Evolutionary conservation across 2,888 invertebrate species (phyloP).

Genomic region (Drosophila yooni): DNA sequence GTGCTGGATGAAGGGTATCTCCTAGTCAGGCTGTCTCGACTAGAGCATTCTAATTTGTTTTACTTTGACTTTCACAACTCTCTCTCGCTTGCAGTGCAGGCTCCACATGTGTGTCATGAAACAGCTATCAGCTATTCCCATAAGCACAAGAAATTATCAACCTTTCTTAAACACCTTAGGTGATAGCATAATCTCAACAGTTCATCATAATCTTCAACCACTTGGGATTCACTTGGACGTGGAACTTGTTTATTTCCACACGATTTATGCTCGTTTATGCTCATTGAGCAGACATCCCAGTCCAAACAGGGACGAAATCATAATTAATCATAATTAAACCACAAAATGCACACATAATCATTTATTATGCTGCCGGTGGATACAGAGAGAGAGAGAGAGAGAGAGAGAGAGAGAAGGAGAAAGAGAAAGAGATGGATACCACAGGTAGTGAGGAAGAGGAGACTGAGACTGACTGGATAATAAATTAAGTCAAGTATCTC

Average conservation of each 20-base stretch:
- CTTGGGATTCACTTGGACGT: slow-evolving; percentile 16
- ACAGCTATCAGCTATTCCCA: not conserved
- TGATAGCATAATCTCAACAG: slow-evolving; percentile 10
- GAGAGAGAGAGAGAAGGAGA: not conserved
- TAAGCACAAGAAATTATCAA: not conserved
- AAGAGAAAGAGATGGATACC: not conserved
- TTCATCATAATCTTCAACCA: not conserved
- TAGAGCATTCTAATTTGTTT: not conserved
- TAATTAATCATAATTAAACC: slow-evolving; percentile 76
- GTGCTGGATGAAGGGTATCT: not conserved
- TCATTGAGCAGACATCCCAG: slow-evolving; percentile 62
- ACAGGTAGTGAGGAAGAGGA: not conserved
- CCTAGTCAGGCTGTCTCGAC: not conserved
- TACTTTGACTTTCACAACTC: not conserved
- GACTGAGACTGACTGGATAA: slow-evolving; percentile 33
- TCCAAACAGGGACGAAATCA: slow-evolving; percentile 58
- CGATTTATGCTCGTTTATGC: slow-evolving; percentile 35
- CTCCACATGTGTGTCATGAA: not conserved
- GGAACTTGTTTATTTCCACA: slow-evolving; percentile 32
- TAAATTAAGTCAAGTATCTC: slow-evolving; percentile 58
- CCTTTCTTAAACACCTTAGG: slow-evolving; percentile 21
- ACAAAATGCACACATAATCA: slow-evolving; percentile 66
- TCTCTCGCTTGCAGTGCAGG: not conserved
- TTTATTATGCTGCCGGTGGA: slow-evolving; percentile 44
- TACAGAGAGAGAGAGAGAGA: not conserved